Conservation (phyloP, 2,113 vertebrate genomes). For the Thunnus maccoyii region DNA sequence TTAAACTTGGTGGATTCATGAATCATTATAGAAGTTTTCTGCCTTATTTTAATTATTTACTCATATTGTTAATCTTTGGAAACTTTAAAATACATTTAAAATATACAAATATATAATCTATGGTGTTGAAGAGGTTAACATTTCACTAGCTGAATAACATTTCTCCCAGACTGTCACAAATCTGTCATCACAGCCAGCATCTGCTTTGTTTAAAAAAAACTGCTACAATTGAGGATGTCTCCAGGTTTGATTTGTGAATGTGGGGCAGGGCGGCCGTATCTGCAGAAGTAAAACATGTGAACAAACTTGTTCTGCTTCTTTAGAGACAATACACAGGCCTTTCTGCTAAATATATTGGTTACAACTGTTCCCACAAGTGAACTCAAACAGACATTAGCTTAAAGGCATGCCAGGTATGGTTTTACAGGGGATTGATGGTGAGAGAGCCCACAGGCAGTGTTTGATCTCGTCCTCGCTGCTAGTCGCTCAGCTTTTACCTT, state of each 20-base stretch:
- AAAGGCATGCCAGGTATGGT: constrained; percentile 49
- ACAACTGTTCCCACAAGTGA: constrained; percentile 46
- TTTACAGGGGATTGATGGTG: constrained; percentile 41
- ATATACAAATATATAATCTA: no score
- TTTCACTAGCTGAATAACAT: not conserved
- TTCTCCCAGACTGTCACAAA: not conserved
- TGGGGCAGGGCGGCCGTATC: constrained; percentile 47
- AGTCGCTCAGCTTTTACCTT: constrained; percentile 22
- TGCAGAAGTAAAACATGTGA: constrained; percentile 69
- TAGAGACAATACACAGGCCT: constrained; percentile 52
- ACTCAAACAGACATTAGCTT: constrained; percentile 32
- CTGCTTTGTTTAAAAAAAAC: constrained; percentile 18
- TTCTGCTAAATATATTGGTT: constrained; percentile 58
- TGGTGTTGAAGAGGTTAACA: constrained; percentile 1
- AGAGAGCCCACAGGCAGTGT: constrained; percentile 43
- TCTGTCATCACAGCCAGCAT: not conserved
- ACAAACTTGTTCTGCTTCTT: constrained; percentile 80
- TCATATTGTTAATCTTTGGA: not conserved
- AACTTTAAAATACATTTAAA: not conserved
- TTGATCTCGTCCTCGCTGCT: constrained; percentile 31
- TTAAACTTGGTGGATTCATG: not conserved
- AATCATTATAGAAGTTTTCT: not conserved
- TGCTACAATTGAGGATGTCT: constrained; percentile 20
- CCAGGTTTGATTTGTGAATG: constrained; percentile 43
- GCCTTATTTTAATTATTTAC: not conserved